These are phyloP conservation scores for Nebria ingens DNA, from an alignment of 1,140 invertebrate species.

Conservation along the genomic window DNA sequence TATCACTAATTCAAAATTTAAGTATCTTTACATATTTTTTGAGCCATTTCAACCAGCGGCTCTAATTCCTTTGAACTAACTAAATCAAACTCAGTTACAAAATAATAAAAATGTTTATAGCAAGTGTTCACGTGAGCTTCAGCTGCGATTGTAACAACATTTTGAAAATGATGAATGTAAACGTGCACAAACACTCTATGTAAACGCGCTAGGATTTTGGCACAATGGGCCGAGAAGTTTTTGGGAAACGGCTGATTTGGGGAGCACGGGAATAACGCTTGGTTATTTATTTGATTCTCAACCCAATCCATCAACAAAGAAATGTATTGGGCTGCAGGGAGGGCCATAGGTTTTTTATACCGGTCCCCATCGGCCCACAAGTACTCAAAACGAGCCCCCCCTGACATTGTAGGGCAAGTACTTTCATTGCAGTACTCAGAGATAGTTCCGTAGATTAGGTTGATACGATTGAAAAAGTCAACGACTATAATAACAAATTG, in stretches of 20 bases:
- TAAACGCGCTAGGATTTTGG: conserved; percentile 84
- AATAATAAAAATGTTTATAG: conserved; percentile 96
- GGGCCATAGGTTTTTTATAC: conserved; percentile 73
- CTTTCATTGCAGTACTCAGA: conserved; percentile 78
- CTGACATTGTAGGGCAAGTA: conserved; percentile 86
- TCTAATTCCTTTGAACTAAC: conserved; percentile 80
- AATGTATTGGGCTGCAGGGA: conserved; percentile 84
- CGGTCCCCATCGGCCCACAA: conserved; percentile 82
- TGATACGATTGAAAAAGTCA: conserved; percentile 94
- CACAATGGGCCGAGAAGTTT: conserved; percentile 66
- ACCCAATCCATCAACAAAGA: conserved; percentile 89
- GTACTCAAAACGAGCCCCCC: conserved; percentile 83
- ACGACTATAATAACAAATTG: conserved; percentile 57
- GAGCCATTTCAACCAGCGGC: conserved; percentile 70
- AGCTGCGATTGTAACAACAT: conserved; percentile 76
- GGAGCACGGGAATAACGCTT: conserved; percentile 43
- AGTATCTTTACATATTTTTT: conserved; percentile 52
- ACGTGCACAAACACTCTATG: conserved; percentile 93
- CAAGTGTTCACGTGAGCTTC: conserved; percentile 94
- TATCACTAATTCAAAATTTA: too few relatives aligned
- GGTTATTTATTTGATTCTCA: conserved; percentile 86
- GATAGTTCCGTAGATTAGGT: conserved; percentile 85
- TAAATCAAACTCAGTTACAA: conserved; percentile 81
- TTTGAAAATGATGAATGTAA: conserved; percentile 95
- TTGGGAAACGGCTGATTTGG: conserved; percentile 82